Base-by-base conservation (phyloP, 2,888 invertebrate species). In the Caenorhabditis becei region DNA sequence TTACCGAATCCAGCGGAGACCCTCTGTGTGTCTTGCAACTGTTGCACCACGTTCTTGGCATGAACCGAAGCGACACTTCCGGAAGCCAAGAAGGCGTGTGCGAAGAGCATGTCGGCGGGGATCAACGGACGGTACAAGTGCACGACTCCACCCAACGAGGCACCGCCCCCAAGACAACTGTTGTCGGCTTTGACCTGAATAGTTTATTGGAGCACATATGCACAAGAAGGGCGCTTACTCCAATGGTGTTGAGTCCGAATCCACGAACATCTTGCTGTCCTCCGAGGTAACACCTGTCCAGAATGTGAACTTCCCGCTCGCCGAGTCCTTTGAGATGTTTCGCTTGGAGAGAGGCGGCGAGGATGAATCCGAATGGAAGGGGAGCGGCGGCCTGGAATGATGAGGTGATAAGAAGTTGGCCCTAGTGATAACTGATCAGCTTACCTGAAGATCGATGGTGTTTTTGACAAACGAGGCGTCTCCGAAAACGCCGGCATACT, bases 211-310 rank as follows among this genome's bases (percentile, higher is more conserved):
- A 14, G 4, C 10, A 7, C 32, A 10, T 32, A 7, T 32, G 10
- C 5, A 32, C 10, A 32, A 32, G 51, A 49, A 8, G 4, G 28
- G 2, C 28, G 37, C 81, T 35, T 14, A 86, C 86, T 5, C 91
- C 91, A 41, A 90, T 83, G 1, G 88, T 89, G 71, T 94, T 67
- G 92, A 94, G 94, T 72, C 94, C 94, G 92, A 97, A 98, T 16
- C 97, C 98, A 83, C 98, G 93, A 26, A 98, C 91, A 51, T 95
- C 94, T 82, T 95, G 92, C 1, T 97, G 96, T 0, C 98, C 97
- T 2, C 98, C 98, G 56, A 96, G 93, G 92, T 94, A 96, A 92
- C 95, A 95, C 87, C 94, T 93, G 69, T 91, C 91, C 26, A 89
- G 75, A n/a, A 91, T 61, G 65, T 89, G 88, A 32, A 91, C 72